Conservation (phyloP, 2,888 invertebrate species). For the Chesias legatella region DNA sequence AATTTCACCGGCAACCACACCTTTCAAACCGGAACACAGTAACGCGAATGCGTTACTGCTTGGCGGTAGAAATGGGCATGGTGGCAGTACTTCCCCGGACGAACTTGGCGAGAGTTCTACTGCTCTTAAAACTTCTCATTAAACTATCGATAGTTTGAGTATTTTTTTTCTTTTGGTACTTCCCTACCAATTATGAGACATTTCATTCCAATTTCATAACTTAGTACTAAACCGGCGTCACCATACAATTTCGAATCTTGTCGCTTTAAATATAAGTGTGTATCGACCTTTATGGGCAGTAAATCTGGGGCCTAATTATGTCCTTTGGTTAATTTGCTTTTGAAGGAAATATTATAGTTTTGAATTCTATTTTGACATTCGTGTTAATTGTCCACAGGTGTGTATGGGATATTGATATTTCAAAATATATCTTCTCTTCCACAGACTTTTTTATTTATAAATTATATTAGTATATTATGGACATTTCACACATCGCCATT, state of each 20-base stretch:
- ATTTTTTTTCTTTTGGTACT: constrained; percentile 35
- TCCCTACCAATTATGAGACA: constrained; percentile 56
- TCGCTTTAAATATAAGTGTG: not conserved
- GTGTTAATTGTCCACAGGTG: constrained; percentile 73
- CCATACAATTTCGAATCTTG: constrained; percentile 6
- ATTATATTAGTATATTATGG: too few relatives aligned
- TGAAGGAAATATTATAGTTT: constrained; percentile 59
- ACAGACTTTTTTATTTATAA: too few relatives aligned
- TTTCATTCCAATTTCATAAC: constrained; percentile 29
- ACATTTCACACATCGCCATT: too few relatives aligned
- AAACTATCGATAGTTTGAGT: constrained; percentile 36
- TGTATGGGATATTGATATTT: constrained; percentile 47
- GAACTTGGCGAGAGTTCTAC: too few relatives aligned
- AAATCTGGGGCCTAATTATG: constrained; percentile 23
- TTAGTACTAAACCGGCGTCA: constrained; percentile 5
- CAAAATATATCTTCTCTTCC: constrained; percentile 18
- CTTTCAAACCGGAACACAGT: too few relatives aligned
- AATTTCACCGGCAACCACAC: too few relatives aligned
- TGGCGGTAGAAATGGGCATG: too few relatives aligned
- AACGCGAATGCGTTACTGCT: too few relatives aligned
- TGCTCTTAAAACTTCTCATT: not conserved
- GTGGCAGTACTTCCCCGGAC: too few relatives aligned
- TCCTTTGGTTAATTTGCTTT: constrained; percentile 50
- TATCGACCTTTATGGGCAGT: not conserved
- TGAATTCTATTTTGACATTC: constrained; percentile 72